Percentiles rank a stretch among this genome's conserved stretches.
phyloP scores from a whole-genome alignment of 2,888 invertebrate genomes.

The Nemapogon koenigi region DNA sequence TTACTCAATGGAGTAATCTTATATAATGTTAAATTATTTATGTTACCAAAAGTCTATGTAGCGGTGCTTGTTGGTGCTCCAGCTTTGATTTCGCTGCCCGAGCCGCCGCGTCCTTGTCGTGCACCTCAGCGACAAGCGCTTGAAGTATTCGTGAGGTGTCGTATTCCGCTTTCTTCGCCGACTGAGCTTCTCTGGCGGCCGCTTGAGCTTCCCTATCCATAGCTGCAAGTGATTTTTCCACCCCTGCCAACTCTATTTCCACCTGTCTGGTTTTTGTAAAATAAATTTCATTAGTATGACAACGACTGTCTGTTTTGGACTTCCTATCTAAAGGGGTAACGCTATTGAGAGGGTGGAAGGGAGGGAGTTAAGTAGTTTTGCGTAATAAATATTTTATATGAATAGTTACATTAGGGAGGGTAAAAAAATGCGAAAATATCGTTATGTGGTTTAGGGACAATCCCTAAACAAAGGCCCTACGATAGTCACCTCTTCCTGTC shows the following conservation, averaged over 20 bases:
- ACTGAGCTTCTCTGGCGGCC: slow-evolving; percentile 32
- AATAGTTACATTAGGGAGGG: no score
- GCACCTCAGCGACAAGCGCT: slow-evolving; percentile 30
- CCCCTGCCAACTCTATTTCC: slow-evolving; percentile 38
- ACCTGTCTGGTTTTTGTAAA: slow-evolving; percentile 25
- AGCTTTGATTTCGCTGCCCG: slow-evolving; percentile 32
- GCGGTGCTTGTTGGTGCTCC: slow-evolving; percentile 30
- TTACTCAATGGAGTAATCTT: no score
- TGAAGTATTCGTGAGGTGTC: slow-evolving; percentile 31
- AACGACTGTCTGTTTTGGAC: no score
- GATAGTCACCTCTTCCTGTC: slow-evolving; percentile 64
- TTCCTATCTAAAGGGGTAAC: no score
- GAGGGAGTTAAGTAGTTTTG: no score
- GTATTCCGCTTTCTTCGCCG: slow-evolving; percentile 38
- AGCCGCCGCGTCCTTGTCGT: slow-evolving; percentile 30
- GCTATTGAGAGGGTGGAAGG: no score
- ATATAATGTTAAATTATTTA: no score
- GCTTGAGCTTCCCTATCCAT: slow-evolving; percentile 29
- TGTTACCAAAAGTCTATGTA: slow-evolving; percentile 36
- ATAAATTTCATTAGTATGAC: no score
- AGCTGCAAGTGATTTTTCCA: slow-evolving; percentile 28
- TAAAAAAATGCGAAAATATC: no score
- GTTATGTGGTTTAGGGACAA: no score
- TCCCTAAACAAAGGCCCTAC: neutral
- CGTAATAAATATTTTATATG: no score